Evolutionary conservation across 2,888 invertebrate species (phyloP).

Genomic region (Chrysopilus asiliformis): DNA sequence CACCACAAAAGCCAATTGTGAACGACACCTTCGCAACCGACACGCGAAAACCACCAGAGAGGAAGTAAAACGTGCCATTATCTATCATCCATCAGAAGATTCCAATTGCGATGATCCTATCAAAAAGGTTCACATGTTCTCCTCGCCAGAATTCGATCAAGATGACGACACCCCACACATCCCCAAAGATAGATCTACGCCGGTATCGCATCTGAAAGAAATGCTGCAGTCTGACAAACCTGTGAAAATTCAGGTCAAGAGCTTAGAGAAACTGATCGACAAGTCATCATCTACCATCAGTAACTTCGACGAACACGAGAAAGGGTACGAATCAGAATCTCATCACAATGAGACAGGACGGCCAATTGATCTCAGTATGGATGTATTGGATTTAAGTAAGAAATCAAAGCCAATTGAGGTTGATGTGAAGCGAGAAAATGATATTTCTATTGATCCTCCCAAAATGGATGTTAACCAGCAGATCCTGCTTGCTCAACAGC

Average conservation of each 20-base stretch:
- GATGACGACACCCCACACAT: conserved; percentile 26
- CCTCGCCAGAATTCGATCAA: conserved; percentile 40
- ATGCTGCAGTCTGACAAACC: conserved; percentile 39
- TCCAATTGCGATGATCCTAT: conserved; percentile 59
- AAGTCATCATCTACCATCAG: conserved; percentile 17
- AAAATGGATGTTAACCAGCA: conserved; percentile 38
- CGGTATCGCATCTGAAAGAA: conserved; percentile 38
- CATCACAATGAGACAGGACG: conserved; percentile 36
- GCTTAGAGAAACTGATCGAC: conserved; percentile 44
- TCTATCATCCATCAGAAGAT: conserved; percentile 76
- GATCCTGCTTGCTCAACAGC: conserved; percentile 50
- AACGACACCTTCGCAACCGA: conserved; percentile 82
- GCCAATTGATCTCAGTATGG: conserved; percentile 62
- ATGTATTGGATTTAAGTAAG: conserved; percentile 72
- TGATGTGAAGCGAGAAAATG: conserved; percentile 11
- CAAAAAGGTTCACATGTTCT: conserved; percentile 43
- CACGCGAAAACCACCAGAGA: conserved; percentile 77
- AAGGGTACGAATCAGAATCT: conserved; percentile 28
- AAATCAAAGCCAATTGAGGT: conserved; percentile 39
- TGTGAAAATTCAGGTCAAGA: conserved; percentile 46
- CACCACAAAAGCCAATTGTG: conserved; percentile 95
- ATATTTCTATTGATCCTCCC: conserved; percentile 13
- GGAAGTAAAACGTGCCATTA: conserved; percentile 77
- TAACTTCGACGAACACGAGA: conserved; percentile 8
- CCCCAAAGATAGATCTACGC: conserved; percentile 32